These are phyloP conservation scores for Otis tarda DNA, from an alignment of 2,113 vertebrate species.

Conservation along the genomic window DNA sequence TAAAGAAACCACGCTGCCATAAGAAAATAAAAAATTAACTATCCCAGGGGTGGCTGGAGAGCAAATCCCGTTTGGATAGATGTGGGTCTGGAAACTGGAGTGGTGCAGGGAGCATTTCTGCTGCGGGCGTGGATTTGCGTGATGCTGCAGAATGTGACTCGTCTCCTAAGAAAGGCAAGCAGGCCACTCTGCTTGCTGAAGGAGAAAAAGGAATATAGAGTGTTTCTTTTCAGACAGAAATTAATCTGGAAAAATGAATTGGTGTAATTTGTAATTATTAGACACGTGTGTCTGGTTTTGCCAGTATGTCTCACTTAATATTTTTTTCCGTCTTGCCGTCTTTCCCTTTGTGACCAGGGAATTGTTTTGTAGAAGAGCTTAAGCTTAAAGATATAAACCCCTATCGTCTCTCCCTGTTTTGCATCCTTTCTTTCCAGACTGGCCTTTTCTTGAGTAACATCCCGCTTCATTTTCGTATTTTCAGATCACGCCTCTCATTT, in stretches of 20 bases:
- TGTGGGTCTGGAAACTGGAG: accelerated
- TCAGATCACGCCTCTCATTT: background rate
- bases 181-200: background rate
- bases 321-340: background rate
- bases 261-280: background rate
- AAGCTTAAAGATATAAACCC: background rate
- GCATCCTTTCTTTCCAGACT: background rate
- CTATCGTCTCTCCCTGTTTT: background rate
- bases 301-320: background rate
- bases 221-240: background rate
- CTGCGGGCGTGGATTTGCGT: background rate
- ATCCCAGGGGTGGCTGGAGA: background rate
- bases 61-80: background rate
- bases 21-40: background rate
- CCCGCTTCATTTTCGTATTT: background rate
- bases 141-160: background rate
- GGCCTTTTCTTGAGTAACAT: background rate
- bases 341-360: background rate
- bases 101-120: background rate
- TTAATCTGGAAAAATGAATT: background rate
- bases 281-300: background rate
- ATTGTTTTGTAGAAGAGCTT: background rate
- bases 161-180: background rate
- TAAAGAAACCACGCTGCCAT: background rate
- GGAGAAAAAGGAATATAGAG: background rate